Evolutionary conservation across 2,797 vertebrate genomes (phyloP), one percentile per base, ranked within the genome.

Genomic region (Mus caroli): DNA sequence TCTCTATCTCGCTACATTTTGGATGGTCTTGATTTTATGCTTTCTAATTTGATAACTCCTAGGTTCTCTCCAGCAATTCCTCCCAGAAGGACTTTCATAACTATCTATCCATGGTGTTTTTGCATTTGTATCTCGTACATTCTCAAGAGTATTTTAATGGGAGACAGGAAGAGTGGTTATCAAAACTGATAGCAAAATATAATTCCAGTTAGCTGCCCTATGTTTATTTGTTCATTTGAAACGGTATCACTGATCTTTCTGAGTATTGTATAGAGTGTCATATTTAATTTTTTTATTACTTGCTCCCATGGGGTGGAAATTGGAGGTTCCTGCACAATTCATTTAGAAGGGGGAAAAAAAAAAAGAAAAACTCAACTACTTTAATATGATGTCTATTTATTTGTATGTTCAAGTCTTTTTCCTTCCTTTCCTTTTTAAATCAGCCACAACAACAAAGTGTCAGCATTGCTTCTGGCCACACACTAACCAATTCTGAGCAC

Each of bases 401-500:
- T 75, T 64, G 60, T 77, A 91, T 40, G 58, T 58, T 77, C 10
- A 1, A 43, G 34, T 7, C 40, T 77, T 54, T 73, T 71, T 56
- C 34, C 6, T 24, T 60, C 78, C 43, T 62, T 71, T 77, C 28
- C 50, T 46, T 46, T 31, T 11, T 50, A 50, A 50, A 22, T 12
- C 60, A 43, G 3, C 54, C 58, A 52, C 40, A 92, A 88, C 69
- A 91, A 87, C 85, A 92, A 96, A 97, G 95, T 52, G 58, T 26
- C 58, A 84, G 40, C 60, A 95, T 96, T 94, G 93, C 95, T 95
- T 76, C 88, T 8, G 52, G 95, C 69, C 82, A 94, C 37, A 31
- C 43, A 64, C 15, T 88, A 80, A 80, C 78, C 60, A 50, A 94
- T 82, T 71, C 83, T 43, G 91, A 96, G 60, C 77, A 82, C 56